Conservation (phyloP, 1,140 invertebrate genomes). For the Drosophila lowei region DNA sequence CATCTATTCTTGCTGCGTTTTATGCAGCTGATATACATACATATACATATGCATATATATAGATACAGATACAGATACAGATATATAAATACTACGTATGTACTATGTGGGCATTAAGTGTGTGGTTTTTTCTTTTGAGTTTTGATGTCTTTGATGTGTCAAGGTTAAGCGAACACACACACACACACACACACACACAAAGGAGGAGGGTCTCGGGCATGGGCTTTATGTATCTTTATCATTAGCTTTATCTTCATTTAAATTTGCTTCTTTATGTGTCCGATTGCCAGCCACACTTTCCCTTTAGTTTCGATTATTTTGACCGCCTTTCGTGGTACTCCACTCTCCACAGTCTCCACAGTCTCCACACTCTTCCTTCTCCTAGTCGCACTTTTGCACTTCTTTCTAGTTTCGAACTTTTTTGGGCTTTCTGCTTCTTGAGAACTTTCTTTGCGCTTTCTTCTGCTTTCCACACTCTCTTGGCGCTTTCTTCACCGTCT, state of each 20-base stretch:
- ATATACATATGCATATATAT: no score
- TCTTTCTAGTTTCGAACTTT: neutral
- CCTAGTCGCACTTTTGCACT: no score
- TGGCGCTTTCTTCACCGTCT: neutral
- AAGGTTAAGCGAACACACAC: conserved; percentile 67
- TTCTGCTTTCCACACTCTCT: neutral
- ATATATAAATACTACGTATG: no score
- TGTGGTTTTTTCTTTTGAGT: conserved; percentile 19
- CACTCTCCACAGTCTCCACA: no score
- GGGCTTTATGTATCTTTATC: conserved; percentile 14
- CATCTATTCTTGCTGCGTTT: neutral
- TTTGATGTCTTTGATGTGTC: conserved; percentile 61
- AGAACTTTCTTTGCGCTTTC: conserved; percentile 3
- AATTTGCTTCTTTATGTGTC: neutral
- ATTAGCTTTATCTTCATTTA: conserved; percentile 13
- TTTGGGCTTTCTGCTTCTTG: neutral
- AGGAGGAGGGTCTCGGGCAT: no score
- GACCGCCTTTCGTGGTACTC: conserved; percentile 11
- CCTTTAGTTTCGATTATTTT: conserved; percentile 11
- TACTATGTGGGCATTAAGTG: no score
- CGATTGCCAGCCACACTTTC: conserved; percentile 2
- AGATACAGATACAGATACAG: no score
- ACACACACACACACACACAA: conserved; percentile 23
- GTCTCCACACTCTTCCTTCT: no score
- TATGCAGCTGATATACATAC: no score